Base-by-base conservation (phyloP, 1,140 invertebrate species). In the Drosophila yakuba region DNA sequence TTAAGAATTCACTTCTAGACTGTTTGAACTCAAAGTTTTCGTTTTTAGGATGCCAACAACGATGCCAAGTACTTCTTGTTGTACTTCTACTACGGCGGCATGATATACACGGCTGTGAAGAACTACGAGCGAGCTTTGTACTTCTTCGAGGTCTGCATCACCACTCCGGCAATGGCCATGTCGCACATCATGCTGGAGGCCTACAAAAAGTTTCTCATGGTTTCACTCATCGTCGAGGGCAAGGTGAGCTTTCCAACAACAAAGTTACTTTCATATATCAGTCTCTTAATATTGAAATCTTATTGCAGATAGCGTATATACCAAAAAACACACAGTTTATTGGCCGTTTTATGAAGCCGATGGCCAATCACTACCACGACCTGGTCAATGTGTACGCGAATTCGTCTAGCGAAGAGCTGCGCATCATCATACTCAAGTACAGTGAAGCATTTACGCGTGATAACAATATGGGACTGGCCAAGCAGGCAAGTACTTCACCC, bases 51-150 rank as follows among this genome's bases (percentile, higher is more conserved):
- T 93, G 95, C 95, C 62, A 95, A 95, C 54, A 95, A 96, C 72
- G 98, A 97, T 94, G 97, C 98, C 92, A 95, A 98, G 94, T 96
- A 98, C 93, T 98, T 98, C 92, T 93, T 99, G 41, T 93, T 98
- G 0, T 99, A 98, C 92, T 99, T 97, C 91, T 99, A 99, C 93
- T 99, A 99, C 93, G 98, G 98, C 50, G 98, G 98, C 52, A 98
- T 99, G 97, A 98, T 99, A 77, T 99, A 98, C 89, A 95, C 97
- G 56, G 97, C 97, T 17, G 92, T 99, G 50, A 98, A 98, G 91
- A 97, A 98, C 88, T 98, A 97, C 91, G 96, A 98, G 59, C 94
- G 97, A 90, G 97, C 98, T 23, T 93, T 99, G 41, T 99, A 98
- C 92, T 98, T 98, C 92, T 98, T 98, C 93, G 98, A 99, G 95